Conservation (phyloP, 2,888 invertebrate genomes). For the Sesamia inferens region DNA sequence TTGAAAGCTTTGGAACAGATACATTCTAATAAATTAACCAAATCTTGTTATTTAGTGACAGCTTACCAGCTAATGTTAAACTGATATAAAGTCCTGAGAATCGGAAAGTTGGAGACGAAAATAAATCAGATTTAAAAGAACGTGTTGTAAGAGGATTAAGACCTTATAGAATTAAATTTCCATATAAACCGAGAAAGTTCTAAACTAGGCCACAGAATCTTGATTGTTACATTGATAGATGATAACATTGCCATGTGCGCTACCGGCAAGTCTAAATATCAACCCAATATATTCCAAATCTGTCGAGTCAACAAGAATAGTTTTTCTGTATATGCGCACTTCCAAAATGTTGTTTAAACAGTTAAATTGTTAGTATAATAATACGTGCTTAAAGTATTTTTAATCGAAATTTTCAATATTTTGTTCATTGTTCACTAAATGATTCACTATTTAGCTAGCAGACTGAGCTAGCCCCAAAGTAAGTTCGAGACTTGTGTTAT, state of each 20-base stretch:
- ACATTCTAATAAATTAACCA: constrained; percentile 34
- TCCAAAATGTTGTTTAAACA: neutral
- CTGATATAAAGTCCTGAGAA: constrained; percentile 17
- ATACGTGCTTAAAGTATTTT: constrained; percentile 33
- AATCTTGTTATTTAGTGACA: constrained; percentile 42
- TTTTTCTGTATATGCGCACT: neutral
- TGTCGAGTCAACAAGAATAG: neutral
- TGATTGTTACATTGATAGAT: neutral
- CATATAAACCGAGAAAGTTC: neutral
- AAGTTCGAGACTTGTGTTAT: too few relatives aligned
- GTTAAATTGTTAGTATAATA: constrained; percentile 6
- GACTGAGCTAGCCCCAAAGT: too few relatives aligned
- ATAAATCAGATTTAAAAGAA: constrained; percentile 6
- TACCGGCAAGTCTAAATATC: neutral
- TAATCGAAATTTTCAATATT: constrained; percentile 28
- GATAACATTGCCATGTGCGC: constrained; percentile 8
- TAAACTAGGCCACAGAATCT: neutral
- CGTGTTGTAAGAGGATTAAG: neutral
- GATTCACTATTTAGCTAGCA: constrained; percentile 44
- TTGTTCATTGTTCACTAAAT: constrained; percentile 40
- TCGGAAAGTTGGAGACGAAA: constrained; percentile 19
- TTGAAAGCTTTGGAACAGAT: constrained; percentile 23
- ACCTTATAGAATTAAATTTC: neutral
- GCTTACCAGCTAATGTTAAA: constrained; percentile 37
- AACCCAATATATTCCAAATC: neutral